Evolutionary conservation across 2,888 invertebrate genomes (phyloP).

Genomic region (Nipponacmea schrenckii): DNA sequence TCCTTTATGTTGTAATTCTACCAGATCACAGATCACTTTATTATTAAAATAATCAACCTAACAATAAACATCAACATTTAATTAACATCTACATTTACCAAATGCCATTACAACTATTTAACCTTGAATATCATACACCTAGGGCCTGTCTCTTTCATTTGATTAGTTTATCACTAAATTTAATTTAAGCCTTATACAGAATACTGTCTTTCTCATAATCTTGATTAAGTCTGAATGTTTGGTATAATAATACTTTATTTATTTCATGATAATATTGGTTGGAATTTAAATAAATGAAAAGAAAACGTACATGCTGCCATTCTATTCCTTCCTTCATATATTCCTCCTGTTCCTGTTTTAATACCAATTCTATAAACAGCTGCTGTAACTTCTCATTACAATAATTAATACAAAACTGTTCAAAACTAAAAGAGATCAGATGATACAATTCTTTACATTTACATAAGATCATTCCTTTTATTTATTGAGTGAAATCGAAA

Average conservation of each 20-base stretch:
- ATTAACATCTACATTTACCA: background rate
- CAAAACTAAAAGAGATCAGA: constrained; percentile 73
- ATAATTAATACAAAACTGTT: constrained; percentile 99
- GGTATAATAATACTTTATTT: too few relatives aligned
- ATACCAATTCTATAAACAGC: constrained; percentile 94
- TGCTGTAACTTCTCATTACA: constrained; percentile 99
- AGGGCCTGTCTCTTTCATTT: too few relatives aligned
- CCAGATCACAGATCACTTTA: constrained; percentile 93
- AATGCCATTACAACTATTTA: background rate
- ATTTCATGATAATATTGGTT: too few relatives aligned
- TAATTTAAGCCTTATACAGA: too few relatives aligned
- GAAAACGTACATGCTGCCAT: constrained; percentile 79
- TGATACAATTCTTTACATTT: too few relatives aligned
- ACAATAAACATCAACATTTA: constrained; percentile 17
- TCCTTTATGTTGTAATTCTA: constrained; percentile 93
- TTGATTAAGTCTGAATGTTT: too few relatives aligned
- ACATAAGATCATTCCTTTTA: too few relatives aligned
- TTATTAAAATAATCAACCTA: constrained; percentile 95
- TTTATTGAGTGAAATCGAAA: too few relatives aligned
- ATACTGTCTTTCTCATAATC: too few relatives aligned
- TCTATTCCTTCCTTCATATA: constrained; percentile 94
- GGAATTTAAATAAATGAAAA: too few relatives aligned
- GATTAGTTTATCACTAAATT: too few relatives aligned
- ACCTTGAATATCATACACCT: background rate
- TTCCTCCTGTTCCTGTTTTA: constrained; percentile 98